These are phyloP conservation scores for Latrodectus hesperus DNA, from an alignment of 2,888 invertebrate genomes.

Conservation along the genomic window DNA sequence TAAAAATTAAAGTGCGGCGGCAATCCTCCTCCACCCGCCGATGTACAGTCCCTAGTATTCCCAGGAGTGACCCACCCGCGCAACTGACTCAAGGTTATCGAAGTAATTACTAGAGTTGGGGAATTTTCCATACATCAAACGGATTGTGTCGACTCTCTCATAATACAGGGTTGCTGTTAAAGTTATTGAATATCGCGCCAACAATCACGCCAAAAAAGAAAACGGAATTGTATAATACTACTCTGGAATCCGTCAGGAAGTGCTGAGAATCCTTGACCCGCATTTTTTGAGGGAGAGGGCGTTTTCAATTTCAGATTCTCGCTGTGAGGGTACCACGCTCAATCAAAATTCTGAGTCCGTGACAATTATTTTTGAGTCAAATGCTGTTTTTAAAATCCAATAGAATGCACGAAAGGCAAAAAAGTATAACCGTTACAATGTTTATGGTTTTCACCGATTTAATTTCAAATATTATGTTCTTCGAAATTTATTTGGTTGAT, in stretches of 20 bases:
- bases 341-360: constrained; percentile 6
- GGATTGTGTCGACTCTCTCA: constrained; percentile 46
- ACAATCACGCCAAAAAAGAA: background rate
- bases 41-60: constrained; percentile 18
- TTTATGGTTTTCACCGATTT: no score
- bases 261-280: constrained; percentile 28
- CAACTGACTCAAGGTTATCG: constrained; percentile 43
- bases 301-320: background rate
- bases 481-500: no score
- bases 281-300: background rate
- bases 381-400: no score
- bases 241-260: background rate
- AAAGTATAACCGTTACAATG: no score
- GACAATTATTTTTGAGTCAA: background rate
- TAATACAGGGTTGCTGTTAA: constrained; percentile 20
- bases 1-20: background rate
- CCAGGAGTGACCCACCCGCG: constrained; percentile 36
- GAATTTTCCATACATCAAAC: constrained; percentile 52
- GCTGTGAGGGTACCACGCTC: background rate
- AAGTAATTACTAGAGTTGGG: constrained; percentile 48
- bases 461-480: no score
- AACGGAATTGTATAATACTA: background rate
- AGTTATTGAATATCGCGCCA: constrained; percentile 12
- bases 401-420: no score
- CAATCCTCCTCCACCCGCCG: background rate